A percentile compares a stretch with the other conserved stretches of the same genome.
Conservation (phyloP, 2,113 vertebrate species). For the Euleptes europaea region DNA sequence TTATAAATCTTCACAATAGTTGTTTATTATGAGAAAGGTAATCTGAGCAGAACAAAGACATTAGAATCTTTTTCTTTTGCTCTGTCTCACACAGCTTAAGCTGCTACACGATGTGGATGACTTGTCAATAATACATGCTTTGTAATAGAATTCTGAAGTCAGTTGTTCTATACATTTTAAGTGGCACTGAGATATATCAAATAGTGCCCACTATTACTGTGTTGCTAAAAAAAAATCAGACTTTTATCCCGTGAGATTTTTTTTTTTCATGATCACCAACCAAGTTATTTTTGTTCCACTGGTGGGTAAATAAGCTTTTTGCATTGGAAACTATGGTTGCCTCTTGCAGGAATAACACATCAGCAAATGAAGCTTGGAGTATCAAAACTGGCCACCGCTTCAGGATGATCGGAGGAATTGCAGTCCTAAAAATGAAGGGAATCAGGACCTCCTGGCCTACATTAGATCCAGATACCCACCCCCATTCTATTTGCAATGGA, state of each 20-base stretch:
- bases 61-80: conserved; percentile 16
- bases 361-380: no score
- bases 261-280: not conserved
- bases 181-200: not conserved
- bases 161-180: not conserved
- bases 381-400: no score
- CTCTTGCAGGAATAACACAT: no score
- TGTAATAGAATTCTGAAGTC: conserved; percentile 3
- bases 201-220: not conserved
- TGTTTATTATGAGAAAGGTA: conserved; percentile 61
- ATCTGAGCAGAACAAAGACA: conserved; percentile 53
- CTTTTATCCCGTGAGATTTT: not conserved
- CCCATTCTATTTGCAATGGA: no score
- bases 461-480: no score
- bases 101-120: not conserved
- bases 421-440: no score
- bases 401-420: no score
- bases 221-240: not conserved
- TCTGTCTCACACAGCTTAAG: conserved; percentile 6
- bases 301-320: not conserved
- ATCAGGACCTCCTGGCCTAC: no score
- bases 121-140: not conserved
- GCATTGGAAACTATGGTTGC: no score
- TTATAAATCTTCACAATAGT: conserved; percentile 66
- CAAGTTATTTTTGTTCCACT: not conserved